Conservation (phyloP, 2,888 invertebrate species). For the Hirtodrosophila alboralis region DNA sequence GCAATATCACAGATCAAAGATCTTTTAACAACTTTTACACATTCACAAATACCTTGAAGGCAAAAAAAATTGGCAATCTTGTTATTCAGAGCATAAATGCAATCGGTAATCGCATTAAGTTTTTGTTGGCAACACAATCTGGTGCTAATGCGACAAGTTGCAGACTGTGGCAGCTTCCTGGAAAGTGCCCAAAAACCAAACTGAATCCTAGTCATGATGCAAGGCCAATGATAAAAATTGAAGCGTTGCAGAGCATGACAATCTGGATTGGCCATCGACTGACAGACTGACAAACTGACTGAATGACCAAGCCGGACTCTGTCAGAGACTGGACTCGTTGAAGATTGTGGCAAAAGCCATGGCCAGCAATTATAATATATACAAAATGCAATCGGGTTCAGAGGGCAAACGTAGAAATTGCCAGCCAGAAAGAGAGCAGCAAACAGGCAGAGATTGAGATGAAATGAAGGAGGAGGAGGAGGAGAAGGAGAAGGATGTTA, state of each 20-base stretch:
- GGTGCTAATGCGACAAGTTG: slow-evolving; percentile 75
- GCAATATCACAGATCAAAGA: slow-evolving; percentile 9
- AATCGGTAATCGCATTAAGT: slow-evolving; percentile 44
- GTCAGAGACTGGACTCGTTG: slow-evolving; percentile 13
- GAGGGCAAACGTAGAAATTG: slow-evolving; percentile 69
- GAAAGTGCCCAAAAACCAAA: slow-evolving; percentile 24
- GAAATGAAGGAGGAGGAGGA: neutral
- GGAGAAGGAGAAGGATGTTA: neutral
- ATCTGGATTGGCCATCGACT: slow-evolving; percentile 48
- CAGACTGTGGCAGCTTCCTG: slow-evolving; percentile 36
- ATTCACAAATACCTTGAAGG: slow-evolving; percentile 2
- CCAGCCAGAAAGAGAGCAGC: neutral
- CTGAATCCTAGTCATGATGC: slow-evolving; percentile 26
- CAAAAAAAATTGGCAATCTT: slow-evolving; percentile 9
- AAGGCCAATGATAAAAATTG: slow-evolving; percentile 50
- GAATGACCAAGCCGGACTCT: slow-evolving; percentile 21
- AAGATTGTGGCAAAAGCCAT: slow-evolving; percentile 29
- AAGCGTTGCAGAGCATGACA: slow-evolving; percentile 22
- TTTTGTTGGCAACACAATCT: slow-evolving; percentile 41
- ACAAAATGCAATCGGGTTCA: slow-evolving; percentile 71
- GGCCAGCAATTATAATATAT: slow-evolving; percentile 75
- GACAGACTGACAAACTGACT: slow-evolving; percentile 13
- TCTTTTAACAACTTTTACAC: slow-evolving; percentile 16
- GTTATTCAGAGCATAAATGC: slow-evolving; percentile 30
- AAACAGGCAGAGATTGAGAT: neutral